Evolutionary conservation across 2,888 invertebrate species (phyloP), one percentile per base, ranked within the genome.

Genomic region (Eristalis tenax): DNA sequence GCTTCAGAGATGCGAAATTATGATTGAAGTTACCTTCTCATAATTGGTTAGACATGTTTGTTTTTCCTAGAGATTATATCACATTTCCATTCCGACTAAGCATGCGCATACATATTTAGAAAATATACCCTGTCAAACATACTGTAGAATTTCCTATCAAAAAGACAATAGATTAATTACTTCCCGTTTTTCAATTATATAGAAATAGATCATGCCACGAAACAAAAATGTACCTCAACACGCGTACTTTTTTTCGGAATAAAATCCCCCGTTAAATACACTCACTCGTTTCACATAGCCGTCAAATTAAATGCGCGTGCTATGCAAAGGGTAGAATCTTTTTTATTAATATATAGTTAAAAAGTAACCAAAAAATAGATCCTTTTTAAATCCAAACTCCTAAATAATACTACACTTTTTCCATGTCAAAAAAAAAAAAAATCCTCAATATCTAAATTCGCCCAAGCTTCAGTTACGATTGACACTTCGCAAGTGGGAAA

Each of bases 361-460:
- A 32, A 32, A 32, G 4, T 26, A 26, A 26, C 26, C 3, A 26
- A 32, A 32, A 8, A 43, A 43, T 3, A 13, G 35, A 10, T 13
- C 13, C 4, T 38, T 50, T 18, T 50, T 10, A 18, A 50, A 18
- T 18, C 18, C 15, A n/a, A n/a, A 26, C n/a, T 43, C 0, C 5
- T 4, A 43, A 15, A 15, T 8, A 50, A 50, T 23, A 26, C n/a
- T 3, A 57, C n/a, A 23, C 56, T 50, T 69, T 69, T 69, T 28
- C 13, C 3, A 8, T 13, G 11, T 13, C 13, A 32, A 40, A 68
- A 8, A 74, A 68, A 8, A 74, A 68, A 66, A 71, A n/a, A 73
- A 64, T 68, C 77, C 69, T 15, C 13, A 15, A 5, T 15, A 23
- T 59, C 3, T n/a, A 8, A 76, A 69, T 82, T 82, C 69, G 76